Conservation (phyloP, 2,888 invertebrate genomes). For the Eupelmus urozonus region DNA sequence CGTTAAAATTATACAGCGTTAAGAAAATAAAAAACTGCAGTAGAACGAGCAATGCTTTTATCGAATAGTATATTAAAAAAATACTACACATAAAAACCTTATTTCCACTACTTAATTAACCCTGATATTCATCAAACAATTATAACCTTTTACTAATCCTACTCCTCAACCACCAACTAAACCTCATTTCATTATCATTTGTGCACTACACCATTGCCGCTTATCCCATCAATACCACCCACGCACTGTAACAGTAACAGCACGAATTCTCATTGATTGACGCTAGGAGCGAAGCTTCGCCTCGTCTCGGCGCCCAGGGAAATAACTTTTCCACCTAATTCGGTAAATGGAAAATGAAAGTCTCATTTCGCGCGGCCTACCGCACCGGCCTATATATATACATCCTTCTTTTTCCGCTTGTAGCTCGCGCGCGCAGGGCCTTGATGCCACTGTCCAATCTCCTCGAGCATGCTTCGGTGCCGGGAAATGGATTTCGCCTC, state of each 20-base stretch:
- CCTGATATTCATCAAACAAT: too few relatives aligned
- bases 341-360: constrained; percentile 50
- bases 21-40: too few relatives aligned
- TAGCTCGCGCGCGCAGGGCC: not conserved
- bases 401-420: not conserved
- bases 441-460: not conserved
- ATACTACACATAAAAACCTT: too few relatives aligned
- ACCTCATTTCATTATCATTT: not conserved
- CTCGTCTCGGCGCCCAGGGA: constrained; percentile 26
- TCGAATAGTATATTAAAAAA: too few relatives aligned
- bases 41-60: too few relatives aligned
- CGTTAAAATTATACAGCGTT: too few relatives aligned
- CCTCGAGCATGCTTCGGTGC: not conserved
- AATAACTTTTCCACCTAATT: constrained; percentile 44
- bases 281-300: not conserved
- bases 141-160: too few relatives aligned
- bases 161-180: constrained; percentile 5
- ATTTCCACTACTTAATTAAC: too few relatives aligned
- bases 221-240: constrained; percentile 17
- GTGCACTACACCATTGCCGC: constrained; percentile 15
- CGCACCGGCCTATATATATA: constrained; percentile 1
- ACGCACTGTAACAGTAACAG: constrained; percentile 19
- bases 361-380: constrained; percentile 18
- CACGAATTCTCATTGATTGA: constrained; percentile 27
- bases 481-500: constrained; percentile 46